Conservation (phyloP, 2,888 invertebrate genomes). For the Clitarchus hookeri region DNA sequence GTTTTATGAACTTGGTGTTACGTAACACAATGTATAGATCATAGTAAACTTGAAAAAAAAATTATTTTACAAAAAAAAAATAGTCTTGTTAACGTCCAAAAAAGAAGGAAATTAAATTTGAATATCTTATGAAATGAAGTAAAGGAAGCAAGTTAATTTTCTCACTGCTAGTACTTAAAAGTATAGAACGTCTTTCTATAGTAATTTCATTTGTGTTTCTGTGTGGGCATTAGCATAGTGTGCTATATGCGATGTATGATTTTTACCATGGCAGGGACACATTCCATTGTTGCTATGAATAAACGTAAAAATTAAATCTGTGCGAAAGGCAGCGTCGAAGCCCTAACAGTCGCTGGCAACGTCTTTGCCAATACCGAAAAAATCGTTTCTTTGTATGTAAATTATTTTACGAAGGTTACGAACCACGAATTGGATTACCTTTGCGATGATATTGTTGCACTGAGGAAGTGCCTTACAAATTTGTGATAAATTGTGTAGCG, state of each 20-base stretch:
- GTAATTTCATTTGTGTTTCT: slow-evolving; percentile 35
- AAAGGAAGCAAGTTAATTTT: slow-evolving; percentile 31
- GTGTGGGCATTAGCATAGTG: slow-evolving; percentile 38
- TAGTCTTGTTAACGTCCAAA: slow-evolving; percentile 40
- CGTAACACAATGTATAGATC: slow-evolving; percentile 37
- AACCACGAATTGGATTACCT: slow-evolving; percentile 35
- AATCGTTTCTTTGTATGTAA: slow-evolving; percentile 10
- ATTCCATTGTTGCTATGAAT: slow-evolving; percentile 39
- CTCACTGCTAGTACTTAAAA: slow-evolving; percentile 38
- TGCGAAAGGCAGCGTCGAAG: slow-evolving; percentile 31
- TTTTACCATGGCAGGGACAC: slow-evolving; percentile 40
- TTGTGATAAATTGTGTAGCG: slow-evolving; percentile 45
- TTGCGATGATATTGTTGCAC: slow-evolving; percentile 44
- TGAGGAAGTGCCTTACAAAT: slow-evolving; percentile 45
- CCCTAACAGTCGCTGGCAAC: slow-evolving; percentile 28
- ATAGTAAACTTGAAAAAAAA: slow-evolving; percentile 39
- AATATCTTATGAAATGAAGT: slow-evolving; percentile 34
- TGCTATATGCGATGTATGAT: slow-evolving; percentile 36
- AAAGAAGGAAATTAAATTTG: slow-evolving; percentile 35
- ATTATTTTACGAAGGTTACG: slow-evolving; percentile 22
- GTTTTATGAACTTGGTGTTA: slow-evolving; percentile 43
- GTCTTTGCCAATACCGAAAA: slow-evolving; percentile 18
- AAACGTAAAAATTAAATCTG: slow-evolving; percentile 31
- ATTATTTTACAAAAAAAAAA: slow-evolving; percentile 34
- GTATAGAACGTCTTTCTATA: slow-evolving; percentile 26